Evolutionary conservation across 2,888 invertebrate species (phyloP).

Genomic region (Lutraria lutraria): DNA sequence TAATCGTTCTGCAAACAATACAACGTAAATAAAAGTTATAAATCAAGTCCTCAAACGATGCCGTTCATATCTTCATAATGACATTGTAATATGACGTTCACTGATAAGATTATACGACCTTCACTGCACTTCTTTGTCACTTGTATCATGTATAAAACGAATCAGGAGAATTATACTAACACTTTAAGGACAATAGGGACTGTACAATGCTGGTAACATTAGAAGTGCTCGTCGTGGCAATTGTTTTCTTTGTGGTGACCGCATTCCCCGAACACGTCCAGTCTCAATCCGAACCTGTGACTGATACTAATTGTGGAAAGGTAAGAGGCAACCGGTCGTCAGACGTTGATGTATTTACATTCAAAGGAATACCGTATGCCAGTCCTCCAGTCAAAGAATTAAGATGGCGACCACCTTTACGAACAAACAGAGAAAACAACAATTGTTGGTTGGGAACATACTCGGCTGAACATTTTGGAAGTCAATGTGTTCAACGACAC

Average conservation of each 20-base stretch:
- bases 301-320: constrained; percentile 69
- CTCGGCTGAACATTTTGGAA: constrained; percentile 63
- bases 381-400: constrained; percentile 67
- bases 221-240: background rate
- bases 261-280: background rate
- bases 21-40: too few species aligned
- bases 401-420: constrained; percentile 73
- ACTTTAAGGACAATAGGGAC: too few species aligned
- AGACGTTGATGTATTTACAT: constrained; percentile 57
- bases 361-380: constrained; percentile 77
- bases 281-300: background rate
- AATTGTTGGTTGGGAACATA: constrained; percentile 75
- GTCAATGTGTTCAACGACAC: constrained; percentile 64
- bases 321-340: constrained; percentile 60
- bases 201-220: background rate
- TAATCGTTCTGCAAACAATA: too few species aligned
- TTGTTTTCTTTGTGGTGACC: background rate
- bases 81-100: too few species aligned
- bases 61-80: too few species aligned
- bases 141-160: too few species aligned
- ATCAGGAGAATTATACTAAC: too few species aligned
- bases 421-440: constrained; percentile 18
- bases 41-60: too few species aligned
- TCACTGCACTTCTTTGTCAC: too few species aligned
- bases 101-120: too few species aligned